These are phyloP conservation scores for Stichopus chloronotus DNA, from an alignment of 35 echinoderm and acorn worm genomes.

Conservation along the genomic window DNA sequence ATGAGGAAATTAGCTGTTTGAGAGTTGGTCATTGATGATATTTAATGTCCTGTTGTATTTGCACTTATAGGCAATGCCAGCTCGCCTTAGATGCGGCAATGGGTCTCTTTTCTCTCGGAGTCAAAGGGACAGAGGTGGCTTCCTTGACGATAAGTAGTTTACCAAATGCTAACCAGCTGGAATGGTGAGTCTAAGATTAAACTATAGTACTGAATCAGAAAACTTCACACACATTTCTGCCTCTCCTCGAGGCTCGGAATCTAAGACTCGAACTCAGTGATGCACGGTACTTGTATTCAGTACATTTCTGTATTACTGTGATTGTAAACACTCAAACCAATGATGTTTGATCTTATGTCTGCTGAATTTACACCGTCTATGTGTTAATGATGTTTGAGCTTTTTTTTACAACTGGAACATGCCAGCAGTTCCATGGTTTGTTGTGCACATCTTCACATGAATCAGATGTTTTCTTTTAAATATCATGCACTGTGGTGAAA, in stretches of 20 bases:
- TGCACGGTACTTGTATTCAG: too few species aligned
- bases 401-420: too few species aligned
- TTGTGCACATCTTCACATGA: too few species aligned
- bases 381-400: too few species aligned
- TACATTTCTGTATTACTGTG: background rate
- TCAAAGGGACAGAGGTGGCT: conserved; percentile 92
- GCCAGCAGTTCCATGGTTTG: too few species aligned
- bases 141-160: conserved; percentile 80
- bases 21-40: too few species aligned
- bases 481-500: too few species aligned
- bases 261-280: background rate
- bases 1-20: too few species aligned
- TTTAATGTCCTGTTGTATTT: too few species aligned
- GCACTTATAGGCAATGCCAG: conserved; percentile 77
- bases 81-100: conserved; percentile 82
- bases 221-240: background rate
- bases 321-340: background rate
- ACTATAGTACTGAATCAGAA: background rate
- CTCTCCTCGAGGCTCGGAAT: background rate
- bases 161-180: conserved; percentile 75
- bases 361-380: too few species aligned
- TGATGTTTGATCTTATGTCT: too few species aligned
- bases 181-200: conserved; percentile 75
- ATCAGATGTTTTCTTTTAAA: too few species aligned
- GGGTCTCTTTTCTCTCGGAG: conserved; percentile 81